A percentile compares a stretch with the other conserved stretches of the same genome.
Evolutionary conservation across 2,113 vertebrate genomes (phyloP).

Genomic region (Mixornis gularis): DNA sequence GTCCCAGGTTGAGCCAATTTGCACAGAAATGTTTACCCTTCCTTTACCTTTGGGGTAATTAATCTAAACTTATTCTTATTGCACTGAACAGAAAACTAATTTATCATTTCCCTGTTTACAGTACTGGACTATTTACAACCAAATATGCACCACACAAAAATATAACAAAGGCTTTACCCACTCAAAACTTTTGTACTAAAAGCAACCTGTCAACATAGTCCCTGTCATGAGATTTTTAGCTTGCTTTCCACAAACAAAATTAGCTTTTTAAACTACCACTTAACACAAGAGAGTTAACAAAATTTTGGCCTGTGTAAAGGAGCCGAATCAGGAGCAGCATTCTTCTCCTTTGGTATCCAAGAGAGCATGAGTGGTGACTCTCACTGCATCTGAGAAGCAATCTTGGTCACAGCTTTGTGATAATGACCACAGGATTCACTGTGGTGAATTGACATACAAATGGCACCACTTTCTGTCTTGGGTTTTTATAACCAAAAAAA

Average conservation of each 20-base stretch:
- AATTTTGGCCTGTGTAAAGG: neutral
- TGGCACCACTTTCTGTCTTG: neutral
- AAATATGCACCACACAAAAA: neutral
- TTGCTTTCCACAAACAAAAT: neutral
- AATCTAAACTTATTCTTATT: neutral
- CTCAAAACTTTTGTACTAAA: neutral
- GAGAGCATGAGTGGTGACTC: fast-evolving
- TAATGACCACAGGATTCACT: neutral
- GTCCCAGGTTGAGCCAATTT: conserved; percentile 36
- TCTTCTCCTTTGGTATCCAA: neutral
- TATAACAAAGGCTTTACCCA: neutral
- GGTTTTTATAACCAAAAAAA: too few relatives aligned
- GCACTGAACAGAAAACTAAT: neutral
- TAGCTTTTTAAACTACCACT: neutral
- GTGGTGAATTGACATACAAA: neutral
- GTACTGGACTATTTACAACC: neutral
- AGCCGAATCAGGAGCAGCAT: neutral
- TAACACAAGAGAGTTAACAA: neutral
- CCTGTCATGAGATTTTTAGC: neutral
- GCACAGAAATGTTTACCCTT: conserved; percentile 39
- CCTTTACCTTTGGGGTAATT: conserved; percentile 42
- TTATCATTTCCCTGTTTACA: neutral
- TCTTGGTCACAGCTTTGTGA: neutral
- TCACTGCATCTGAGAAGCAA: neutral
- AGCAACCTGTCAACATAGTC: neutral